A percentile compares a stretch with the other conserved stretches of the same genome.
Conservation (phyloP, 2,113 vertebrate species). For the Sylvia atricapilla region DNA sequence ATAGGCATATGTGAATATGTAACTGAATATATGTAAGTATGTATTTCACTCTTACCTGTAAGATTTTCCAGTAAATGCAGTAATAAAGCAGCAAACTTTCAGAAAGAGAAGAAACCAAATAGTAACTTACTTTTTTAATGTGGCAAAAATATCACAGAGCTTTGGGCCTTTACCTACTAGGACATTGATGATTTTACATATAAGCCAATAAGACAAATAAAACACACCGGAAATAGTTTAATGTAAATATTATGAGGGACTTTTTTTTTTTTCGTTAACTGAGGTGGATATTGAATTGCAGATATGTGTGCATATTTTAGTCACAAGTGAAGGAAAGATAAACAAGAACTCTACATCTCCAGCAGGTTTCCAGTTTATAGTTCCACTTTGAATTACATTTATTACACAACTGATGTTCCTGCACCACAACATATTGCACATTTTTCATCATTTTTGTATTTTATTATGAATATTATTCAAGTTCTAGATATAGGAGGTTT, state of each 20-base stretch:
- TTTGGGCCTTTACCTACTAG: background rate
- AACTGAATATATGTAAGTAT: background rate
- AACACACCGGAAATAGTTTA: background rate
- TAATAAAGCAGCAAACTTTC: background rate
- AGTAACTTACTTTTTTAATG: background rate
- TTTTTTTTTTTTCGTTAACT: background rate
- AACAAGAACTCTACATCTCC: background rate
- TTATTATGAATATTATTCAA: background rate
- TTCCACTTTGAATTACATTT: background rate
- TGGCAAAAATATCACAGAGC: background rate
- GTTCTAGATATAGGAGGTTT: background rate
- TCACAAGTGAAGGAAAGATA: background rate
- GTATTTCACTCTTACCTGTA: background rate
- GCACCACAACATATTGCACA: background rate
- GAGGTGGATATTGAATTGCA: background rate
- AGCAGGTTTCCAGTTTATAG: background rate
- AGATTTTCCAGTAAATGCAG: background rate
- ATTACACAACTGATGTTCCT: background rate
- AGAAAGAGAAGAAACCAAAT: background rate
- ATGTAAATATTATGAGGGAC: background rate
- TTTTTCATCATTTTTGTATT: background rate
- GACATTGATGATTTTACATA: background rate
- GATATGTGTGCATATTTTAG: background rate
- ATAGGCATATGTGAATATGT: background rate
- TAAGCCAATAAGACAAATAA: background rate